phyloP scores from a whole-genome alignment of 37 sponge, comb jelly and placozoan genomes.

The Spongia lamella region DNA sequence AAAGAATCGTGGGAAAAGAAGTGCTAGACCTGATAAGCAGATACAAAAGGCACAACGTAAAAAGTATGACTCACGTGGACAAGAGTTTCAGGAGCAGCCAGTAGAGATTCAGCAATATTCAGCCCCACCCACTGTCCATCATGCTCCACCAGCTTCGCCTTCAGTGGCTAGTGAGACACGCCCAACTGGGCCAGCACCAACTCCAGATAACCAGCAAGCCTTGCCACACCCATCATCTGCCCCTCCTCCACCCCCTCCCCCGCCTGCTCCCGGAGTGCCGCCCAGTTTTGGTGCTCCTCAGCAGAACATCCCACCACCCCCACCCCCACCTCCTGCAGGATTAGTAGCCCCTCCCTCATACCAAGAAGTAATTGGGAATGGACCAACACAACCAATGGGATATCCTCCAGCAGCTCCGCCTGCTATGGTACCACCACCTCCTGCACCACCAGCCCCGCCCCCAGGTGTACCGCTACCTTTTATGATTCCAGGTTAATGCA shows the following conservation, averaged over 20 bases:
- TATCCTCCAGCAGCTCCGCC: conserved; percentile 22
- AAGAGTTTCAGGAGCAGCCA: conserved; percentile 25
- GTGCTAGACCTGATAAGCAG: conserved; percentile 6
- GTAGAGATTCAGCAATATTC: neutral
- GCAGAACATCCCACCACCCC: conserved; percentile 27
- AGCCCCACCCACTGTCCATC: conserved; percentile 16
- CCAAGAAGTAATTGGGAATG: neutral
- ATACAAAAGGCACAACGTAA: conserved; percentile 19
- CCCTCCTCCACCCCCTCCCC: conserved; percentile 51
- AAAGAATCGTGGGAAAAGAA: conserved; percentile 9
- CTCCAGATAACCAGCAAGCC: neutral
- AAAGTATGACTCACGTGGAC: conserved; percentile 11
- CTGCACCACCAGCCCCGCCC: conserved; percentile 27
- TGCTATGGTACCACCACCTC: conserved; percentile 5
- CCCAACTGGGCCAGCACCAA: neutral
- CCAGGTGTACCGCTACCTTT: neutral
- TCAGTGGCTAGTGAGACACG: neutral
- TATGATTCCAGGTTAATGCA: neutral
- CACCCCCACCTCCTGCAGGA: conserved; percentile 11
- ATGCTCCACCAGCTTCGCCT: neutral
- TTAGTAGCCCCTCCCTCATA: neutral
- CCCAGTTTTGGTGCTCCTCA: neutral
- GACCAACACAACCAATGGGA: neutral
- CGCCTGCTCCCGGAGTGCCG: neutral
- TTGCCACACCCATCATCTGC: neutral